A percentile compares a stretch with the other conserved stretches of the same genome.
These are phyloP conservation scores for Mionectes olivaceus DNA, from an alignment of 2,797 vertebrate genomes.

Conservation along the genomic window DNA sequence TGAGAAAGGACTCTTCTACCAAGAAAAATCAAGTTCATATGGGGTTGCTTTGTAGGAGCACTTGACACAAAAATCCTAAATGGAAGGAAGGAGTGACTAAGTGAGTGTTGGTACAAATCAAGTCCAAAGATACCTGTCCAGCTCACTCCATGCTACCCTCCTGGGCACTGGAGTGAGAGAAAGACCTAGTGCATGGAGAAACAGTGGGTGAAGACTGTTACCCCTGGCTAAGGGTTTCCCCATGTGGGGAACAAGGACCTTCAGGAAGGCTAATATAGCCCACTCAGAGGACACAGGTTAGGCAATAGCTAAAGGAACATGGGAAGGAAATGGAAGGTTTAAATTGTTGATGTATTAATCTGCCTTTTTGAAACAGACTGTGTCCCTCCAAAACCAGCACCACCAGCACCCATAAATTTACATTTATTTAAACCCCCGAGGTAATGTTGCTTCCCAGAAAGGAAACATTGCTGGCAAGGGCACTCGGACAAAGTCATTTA, in stretches of 20 bases:
- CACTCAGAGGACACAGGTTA: neutral
- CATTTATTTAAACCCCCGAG: constrained; percentile 12
- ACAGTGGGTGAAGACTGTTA: neutral
- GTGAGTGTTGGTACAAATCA: neutral
- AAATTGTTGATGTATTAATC: constrained; percentile 33
- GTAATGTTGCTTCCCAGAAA: neutral
- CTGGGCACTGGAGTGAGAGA: neutral
- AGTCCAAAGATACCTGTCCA: neutral
- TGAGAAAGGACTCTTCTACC: neutral
- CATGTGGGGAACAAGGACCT: rapidly evolving
- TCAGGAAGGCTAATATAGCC: neutral
- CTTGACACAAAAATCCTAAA: neutral
- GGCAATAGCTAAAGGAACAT: neutral
- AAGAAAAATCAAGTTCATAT: neutral
- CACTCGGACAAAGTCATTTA: neutral
- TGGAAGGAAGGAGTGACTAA: neutral
- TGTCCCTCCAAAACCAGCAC: neutral
- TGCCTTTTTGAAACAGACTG: neutral
- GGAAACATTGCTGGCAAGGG: constrained; percentile 9
- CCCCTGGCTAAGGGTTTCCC: neutral
- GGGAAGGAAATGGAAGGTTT: neutral
- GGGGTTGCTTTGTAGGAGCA: neutral
- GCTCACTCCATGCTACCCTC: neutral
- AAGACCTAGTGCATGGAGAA: neutral
- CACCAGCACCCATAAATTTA: neutral